These are phyloP conservation scores for Bubo bubo DNA, from an alignment of 2,113 vertebrate genomes.

Conservation along the genomic window DNA sequence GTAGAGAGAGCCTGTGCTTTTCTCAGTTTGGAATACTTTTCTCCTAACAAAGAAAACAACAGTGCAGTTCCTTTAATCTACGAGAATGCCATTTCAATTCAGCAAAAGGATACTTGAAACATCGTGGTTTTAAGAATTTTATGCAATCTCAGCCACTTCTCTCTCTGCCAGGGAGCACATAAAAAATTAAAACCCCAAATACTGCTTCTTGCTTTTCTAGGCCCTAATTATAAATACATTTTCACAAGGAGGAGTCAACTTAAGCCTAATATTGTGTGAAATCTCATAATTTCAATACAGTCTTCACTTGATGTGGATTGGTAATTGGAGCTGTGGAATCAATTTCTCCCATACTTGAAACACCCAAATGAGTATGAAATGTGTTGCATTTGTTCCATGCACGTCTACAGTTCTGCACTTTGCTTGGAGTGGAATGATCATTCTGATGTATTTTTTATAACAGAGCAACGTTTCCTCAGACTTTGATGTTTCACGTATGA, in stretches of 20 bases:
- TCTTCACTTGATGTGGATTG: constrained; percentile 1
- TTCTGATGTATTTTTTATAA: constrained; percentile 74
- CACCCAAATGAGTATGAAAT: constrained; percentile 57
- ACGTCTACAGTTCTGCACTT: not conserved
- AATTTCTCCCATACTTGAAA: constrained; percentile 52
- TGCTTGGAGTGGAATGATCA: constrained; percentile 7
- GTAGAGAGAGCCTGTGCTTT: not conserved
- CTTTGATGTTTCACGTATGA: constrained; percentile 81
- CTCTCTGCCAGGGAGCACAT: not conserved
- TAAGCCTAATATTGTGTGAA: constrained; percentile 43
- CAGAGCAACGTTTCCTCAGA: constrained; percentile 48
- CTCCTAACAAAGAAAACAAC: constrained; percentile 7
- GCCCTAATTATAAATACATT: constrained; percentile 41
- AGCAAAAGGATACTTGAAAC: constrained; percentile 38
- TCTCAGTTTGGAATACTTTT: not conserved
- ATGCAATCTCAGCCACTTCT: constrained; percentile 24
- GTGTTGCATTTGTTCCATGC: constrained; percentile 40
- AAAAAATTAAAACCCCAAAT: constrained; percentile 47
- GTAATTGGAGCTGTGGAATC: constrained; percentile 55
- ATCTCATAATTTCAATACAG: constrained; percentile 37
- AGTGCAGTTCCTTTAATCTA: not conserved
- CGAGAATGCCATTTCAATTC: not conserved
- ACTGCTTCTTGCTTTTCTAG: constrained; percentile 6
- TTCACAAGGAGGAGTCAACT: constrained; percentile 47
- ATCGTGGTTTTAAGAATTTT: constrained; percentile 21